phyloP scores from a whole-genome alignment of 2,797 vertebrate species.

The Peromyscus attwateri region DNA sequence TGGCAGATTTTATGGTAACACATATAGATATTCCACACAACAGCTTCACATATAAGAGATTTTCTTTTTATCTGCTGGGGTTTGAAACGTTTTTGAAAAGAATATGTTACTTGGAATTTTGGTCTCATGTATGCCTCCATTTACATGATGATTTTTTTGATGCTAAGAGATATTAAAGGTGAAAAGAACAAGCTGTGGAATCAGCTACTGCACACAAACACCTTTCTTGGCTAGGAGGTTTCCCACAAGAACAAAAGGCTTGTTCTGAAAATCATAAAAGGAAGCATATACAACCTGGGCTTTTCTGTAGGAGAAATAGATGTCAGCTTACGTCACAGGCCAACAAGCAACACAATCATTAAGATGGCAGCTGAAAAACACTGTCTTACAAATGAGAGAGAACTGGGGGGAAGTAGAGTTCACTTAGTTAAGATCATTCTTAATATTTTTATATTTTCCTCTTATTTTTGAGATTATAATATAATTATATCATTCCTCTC shows the following conservation, averaged over 20 bases:
- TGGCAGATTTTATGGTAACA: background rate
- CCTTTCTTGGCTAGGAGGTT: background rate
- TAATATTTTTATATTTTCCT: background rate
- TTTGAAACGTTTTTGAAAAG: background rate
- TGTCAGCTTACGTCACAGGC: background rate
- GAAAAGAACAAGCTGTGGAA: background rate
- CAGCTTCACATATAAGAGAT: background rate
- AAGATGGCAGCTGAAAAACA: background rate
- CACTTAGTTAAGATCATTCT: too few relatives aligned
- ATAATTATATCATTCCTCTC: background rate
- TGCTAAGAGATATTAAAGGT: constrained; percentile 37
- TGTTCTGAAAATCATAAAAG: background rate
- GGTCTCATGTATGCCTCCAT: background rate
- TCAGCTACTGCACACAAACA: background rate
- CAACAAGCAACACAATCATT: background rate
- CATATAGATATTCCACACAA: background rate
- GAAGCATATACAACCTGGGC: background rate
- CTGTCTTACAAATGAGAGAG: background rate
- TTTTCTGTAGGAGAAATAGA: background rate
- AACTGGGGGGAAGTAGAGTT: background rate
- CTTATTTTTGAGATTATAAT: background rate
- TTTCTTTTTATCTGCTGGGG: background rate
- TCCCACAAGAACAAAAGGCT: background rate
- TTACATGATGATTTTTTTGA: background rate
- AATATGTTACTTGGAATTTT: background rate